A percentile compares a stretch with the other conserved stretches of the same genome.
These are phyloP conservation scores for Morus bassanus DNA, from an alignment of 2,797 vertebrate genomes.

Conservation along the genomic window DNA sequence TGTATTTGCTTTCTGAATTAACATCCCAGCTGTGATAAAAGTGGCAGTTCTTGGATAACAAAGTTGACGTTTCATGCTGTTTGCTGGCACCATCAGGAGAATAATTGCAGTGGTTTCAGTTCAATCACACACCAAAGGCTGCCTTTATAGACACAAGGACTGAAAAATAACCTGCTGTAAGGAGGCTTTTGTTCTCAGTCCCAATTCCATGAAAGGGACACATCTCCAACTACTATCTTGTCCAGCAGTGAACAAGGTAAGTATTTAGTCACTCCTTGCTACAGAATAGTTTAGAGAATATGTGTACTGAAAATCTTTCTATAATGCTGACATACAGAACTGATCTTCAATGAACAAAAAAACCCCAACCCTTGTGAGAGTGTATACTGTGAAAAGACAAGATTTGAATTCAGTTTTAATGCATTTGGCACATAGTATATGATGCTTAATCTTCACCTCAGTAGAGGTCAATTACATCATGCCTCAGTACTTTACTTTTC, in stretches of 20 bases:
- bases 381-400: neutral
- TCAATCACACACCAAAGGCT: neutral
- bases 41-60: neutral
- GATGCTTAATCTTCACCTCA: neutral
- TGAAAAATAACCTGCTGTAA: neutral
- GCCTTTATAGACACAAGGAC: neutral
- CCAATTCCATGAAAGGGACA: neutral
- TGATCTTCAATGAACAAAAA: neutral
- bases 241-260: neutral
- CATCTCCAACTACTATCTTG: neutral
- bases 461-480: neutral
- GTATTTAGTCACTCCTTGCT: neutral
- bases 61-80: neutral
- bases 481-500: neutral
- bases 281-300: neutral
- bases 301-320: neutral
- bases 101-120: neutral
- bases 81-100: neutral
- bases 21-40: neutral
- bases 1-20: conserved; percentile 1
- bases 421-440: neutral
- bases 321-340: neutral
- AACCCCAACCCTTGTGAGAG: neutral
- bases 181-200: neutral
- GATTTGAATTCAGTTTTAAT: neutral